Evolutionary conservation across 1,140 invertebrate species (phyloP).

Genomic region (Bradynema listronoti): DNA sequence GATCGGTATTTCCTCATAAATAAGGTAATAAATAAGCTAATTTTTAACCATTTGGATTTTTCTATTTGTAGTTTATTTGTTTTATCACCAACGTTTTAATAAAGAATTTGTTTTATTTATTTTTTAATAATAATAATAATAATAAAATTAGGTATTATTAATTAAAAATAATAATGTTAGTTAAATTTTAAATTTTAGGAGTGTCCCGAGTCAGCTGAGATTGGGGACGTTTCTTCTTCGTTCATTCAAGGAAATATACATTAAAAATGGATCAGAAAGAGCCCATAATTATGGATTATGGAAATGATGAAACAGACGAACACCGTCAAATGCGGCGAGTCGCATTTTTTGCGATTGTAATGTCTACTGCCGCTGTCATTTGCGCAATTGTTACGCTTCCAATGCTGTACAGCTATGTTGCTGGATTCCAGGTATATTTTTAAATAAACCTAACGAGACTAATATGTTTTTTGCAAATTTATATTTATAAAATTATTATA

Average conservation of each 20-base stretch:
- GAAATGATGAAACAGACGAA: constrained; percentile 36
- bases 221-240: no score
- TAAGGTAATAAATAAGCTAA: background rate
- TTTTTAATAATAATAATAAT: background rate
- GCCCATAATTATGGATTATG: constrained; percentile 27
- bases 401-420: constrained; percentile 57
- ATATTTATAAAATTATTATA: no score
- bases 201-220: constrained; percentile 9
- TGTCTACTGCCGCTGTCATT: constrained; percentile 49
- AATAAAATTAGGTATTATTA: background rate
- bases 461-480: no score
- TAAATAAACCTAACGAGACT: no score
- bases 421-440: constrained; percentile 55
- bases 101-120: background rate
- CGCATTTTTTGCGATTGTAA: constrained; percentile 46
- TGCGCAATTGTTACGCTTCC: constrained; percentile 52
- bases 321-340: constrained; percentile 52
- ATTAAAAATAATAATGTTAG: background rate
- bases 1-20: constrained; percentile 6
- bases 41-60: background rate
- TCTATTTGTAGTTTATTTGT: background rate
- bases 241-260: no score
- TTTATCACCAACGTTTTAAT: background rate
- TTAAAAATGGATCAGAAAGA: constrained; percentile 26
- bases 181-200: constrained; percentile 5